Evolutionary conservation across 2,888 invertebrate genomes (phyloP).

Genomic region (Pteria penguin): DNA sequence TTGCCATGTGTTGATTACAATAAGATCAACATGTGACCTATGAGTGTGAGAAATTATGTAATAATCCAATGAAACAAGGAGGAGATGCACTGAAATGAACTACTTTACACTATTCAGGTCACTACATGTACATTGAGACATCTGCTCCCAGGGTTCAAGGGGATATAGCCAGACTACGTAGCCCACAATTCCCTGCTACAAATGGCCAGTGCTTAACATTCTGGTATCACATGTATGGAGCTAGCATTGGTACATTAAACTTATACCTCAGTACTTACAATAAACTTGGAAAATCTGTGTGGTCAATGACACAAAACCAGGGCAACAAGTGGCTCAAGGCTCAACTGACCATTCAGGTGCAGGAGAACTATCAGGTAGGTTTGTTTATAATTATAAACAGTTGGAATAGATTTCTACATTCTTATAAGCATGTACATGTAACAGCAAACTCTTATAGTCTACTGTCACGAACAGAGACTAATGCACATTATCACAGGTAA

Average conservation of each 20-base stretch:
- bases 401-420: no score
- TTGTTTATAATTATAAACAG: no score
- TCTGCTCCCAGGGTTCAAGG: constrained; percentile 55
- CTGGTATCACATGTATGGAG: constrained; percentile 77
- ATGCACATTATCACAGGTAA: background rate
- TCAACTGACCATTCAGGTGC: constrained; percentile 61
- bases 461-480: background rate
- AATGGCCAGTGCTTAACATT: constrained; percentile 71
- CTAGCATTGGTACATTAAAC: constrained; percentile 65
- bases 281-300: constrained; percentile 55
- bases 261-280: constrained; percentile 61
- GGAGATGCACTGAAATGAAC: no score
- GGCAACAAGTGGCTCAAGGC: constrained; percentile 71
- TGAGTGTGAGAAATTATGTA: no score
- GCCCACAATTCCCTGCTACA: constrained; percentile 58
- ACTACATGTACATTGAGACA: constrained; percentile 72
- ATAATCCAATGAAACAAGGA: no score
- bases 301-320: constrained; percentile 69
- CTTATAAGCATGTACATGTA: no score
- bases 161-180: constrained; percentile 66
- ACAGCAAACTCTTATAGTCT: constrained; percentile 20
- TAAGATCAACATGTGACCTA: no score
- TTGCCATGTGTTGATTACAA: no score
- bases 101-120: no score
- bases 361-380: constrained; percentile 61